Percentiles rank a stretch among this genome's conserved stretches.
phyloP scores from a whole-genome alignment of 2,113 vertebrate species.

The Trochalopteron elliotii region DNA sequence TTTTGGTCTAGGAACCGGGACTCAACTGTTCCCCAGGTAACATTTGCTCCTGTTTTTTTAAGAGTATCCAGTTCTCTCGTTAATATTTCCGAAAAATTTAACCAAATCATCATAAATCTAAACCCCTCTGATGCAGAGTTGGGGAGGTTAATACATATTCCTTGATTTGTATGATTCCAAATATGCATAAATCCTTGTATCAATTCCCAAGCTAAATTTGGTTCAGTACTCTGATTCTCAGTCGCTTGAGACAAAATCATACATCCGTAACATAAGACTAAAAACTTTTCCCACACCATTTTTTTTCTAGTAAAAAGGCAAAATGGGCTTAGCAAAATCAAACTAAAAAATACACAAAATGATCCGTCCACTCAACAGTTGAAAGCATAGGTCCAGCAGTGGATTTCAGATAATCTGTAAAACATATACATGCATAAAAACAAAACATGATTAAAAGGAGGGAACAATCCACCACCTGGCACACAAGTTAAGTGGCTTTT shows the following conservation, averaged over 20 bases:
- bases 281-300: background rate
- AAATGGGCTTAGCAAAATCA: background rate
- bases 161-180: conserved; percentile 8
- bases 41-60: background rate
- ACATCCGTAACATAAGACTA: background rate
- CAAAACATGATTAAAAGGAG: background rate
- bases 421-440: background rate
- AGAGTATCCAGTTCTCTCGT: background rate
- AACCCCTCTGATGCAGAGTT: background rate
- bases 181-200: conserved; percentile 30
- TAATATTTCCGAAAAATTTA: background rate
- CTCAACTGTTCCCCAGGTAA: background rate
- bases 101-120: conserved; percentile 24
- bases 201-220: conserved; percentile 10
- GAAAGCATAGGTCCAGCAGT: background rate
- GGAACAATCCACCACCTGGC: background rate
- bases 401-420: conserved; percentile 6
- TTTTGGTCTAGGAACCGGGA: background rate
- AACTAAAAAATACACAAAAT: background rate
- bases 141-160: background rate
- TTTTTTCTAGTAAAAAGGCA: background rate
- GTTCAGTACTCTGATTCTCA: background rate
- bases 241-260: background rate
- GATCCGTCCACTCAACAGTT: background rate
- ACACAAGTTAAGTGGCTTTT: background rate